Evolutionary conservation across 2,888 invertebrate species (phyloP).

Genomic region (Nomada fabriciana): DNA sequence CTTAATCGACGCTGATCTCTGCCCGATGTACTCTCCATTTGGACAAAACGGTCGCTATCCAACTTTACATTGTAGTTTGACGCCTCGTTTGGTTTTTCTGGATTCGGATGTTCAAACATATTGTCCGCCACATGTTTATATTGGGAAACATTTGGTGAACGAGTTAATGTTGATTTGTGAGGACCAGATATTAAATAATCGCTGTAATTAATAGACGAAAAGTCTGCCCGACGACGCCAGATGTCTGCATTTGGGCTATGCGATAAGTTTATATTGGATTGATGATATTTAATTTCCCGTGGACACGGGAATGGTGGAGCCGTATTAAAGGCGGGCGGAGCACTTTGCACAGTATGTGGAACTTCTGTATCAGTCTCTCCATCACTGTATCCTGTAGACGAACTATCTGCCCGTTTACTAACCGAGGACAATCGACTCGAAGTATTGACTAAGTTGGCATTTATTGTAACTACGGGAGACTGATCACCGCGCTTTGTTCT

Average conservation of each 20-base stretch:
- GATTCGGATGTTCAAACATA: constrained; percentile 76
- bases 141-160: constrained; percentile 80
- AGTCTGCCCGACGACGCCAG: constrained; percentile 79
- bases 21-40: constrained; percentile 67
- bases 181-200: constrained; percentile 76
- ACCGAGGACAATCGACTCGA: constrained; percentile 75
- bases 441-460: constrained; percentile 71
- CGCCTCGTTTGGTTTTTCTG: constrained; percentile 79
- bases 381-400: constrained; percentile 84
- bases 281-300: constrained; percentile 77
- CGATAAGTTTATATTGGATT: constrained; percentile 70
- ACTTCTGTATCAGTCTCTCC: constrained; percentile 84
- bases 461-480: constrained; percentile 68
- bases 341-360: constrained; percentile 80
- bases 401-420: constrained; percentile 80
- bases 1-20: constrained; percentile 78
- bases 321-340: constrained; percentile 81
- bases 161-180: constrained; percentile 78
- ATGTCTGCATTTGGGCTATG: constrained; percentile 80
- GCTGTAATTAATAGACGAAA: constrained; percentile 71
- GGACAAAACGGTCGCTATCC: constrained; percentile 75
- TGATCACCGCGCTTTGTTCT: constrained; percentile 80
- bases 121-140: constrained; percentile 78
- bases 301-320: constrained; percentile 76
- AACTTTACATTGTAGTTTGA: constrained; percentile 80